phyloP scores from a whole-genome alignment of 2,113 vertebrate genomes.

The Thunnus thynnus region DNA sequence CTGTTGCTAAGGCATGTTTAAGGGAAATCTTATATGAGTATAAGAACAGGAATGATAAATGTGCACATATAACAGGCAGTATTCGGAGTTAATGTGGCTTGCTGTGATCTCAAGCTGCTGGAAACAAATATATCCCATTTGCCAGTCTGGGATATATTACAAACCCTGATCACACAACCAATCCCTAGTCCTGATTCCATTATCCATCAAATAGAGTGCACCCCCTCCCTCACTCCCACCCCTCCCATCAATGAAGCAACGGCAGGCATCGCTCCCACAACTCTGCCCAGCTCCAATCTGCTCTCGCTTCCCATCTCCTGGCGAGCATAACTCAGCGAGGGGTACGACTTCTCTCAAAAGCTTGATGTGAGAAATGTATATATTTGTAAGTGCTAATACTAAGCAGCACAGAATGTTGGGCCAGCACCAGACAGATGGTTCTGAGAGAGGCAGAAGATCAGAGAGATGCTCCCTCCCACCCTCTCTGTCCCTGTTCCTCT shows the following conservation, averaged over 20 bases:
- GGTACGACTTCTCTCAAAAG: constrained; percentile 63
- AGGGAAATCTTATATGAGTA: not conserved
- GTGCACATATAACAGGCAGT: constrained; percentile 34
- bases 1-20: constrained; percentile 39
- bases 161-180: constrained; percentile 57
- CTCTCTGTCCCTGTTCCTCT: constrained; percentile 56
- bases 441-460: constrained; percentile 76
- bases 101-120: constrained; percentile 62
- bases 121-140: constrained; percentile 70
- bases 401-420: constrained; percentile 69
- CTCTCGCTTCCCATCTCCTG: constrained; percentile 68
- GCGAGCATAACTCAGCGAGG: constrained; percentile 60
- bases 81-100: constrained; percentile 59
- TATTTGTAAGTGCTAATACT: constrained; percentile 82
- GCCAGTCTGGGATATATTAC: constrained; percentile 46
- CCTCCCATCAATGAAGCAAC: constrained; percentile 43
- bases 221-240: not conserved
- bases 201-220: constrained; percentile 50
- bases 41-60: constrained; percentile 34
- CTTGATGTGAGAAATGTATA: constrained; percentile 79
- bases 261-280: constrained; percentile 56
- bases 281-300: constrained; percentile 69
- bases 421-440: constrained; percentile 83
- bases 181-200: constrained; percentile 54
- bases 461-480: constrained; percentile 65